A percentile compares a stretch with the other conserved stretches of the same genome.
Conservation (phyloP, 2,797 vertebrate species). For the Urocyon cinereoargenteus region DNA sequence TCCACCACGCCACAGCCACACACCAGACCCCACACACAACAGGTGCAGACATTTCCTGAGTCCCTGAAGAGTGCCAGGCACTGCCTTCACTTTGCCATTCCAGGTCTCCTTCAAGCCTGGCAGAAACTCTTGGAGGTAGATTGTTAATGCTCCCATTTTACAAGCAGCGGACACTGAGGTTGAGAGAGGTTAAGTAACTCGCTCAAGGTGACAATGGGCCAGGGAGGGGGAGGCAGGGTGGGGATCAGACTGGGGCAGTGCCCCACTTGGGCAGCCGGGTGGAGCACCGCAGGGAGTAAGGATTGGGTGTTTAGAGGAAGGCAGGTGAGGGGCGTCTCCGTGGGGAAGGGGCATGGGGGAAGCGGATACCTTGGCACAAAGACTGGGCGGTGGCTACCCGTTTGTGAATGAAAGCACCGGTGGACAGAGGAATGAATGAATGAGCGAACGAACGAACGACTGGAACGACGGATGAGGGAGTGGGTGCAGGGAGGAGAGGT, state of each 20-base stretch:
- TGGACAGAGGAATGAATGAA: conserved; percentile 56
- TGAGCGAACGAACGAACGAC: background rate
- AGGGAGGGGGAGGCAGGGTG: background rate
- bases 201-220: conserved; percentile 60
- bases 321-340: background rate
- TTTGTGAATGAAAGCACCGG: conserved; percentile 73
- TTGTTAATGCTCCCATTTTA: background rate
- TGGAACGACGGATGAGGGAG: conserved; percentile 55
- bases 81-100: background rate
- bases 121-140: background rate
- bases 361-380: background rate
- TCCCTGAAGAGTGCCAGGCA: background rate
- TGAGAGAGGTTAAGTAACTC: background rate
- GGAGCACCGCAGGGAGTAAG: background rate
- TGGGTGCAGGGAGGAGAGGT: conserved; percentile 54
- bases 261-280: background rate
- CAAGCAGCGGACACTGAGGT: conserved; percentile 11
- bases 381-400: conserved; percentile 23
- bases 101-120: background rate
- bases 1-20: fast-evolving
- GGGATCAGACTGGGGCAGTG: background rate
- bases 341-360: background rate
- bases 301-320: background rate
- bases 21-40: background rate
- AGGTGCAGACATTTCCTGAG: background rate